Base-by-base conservation (phyloP, 1,140 invertebrate genomes). In the Lucilia cuprina region DNA sequence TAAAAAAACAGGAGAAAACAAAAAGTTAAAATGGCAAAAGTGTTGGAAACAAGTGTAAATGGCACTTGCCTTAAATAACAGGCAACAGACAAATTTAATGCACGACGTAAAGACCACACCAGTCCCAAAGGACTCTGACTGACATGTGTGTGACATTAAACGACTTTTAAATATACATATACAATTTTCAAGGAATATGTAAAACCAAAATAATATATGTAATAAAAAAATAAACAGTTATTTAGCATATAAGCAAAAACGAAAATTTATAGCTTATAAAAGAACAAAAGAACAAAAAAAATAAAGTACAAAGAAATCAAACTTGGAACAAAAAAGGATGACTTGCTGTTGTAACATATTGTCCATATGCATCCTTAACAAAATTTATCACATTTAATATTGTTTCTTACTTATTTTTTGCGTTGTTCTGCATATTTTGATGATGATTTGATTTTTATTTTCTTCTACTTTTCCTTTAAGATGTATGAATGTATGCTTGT, bases 321-420 rank as follows among this genome's bases (percentile, higher is more conserved):
- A 5, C 41, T 30, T 30, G 25, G 3, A 41, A 10, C 2, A 2
- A 41, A 41, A 41, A 41, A 41, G 41, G 41, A 41, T 41, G 10
- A 41, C 41, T 41, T 2, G 41, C 7, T 41, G 9, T 49, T 14
- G 60, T 70, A 19, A 70, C 60, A 70, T 70, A 21, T 70, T 70
- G 60, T 19, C 60, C 60, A 21, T 30, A 30, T 70, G n/a, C 19
- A 70, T 19, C 8, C 50, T 70, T 21, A 21, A 14, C 55, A 65
- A 65, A 70, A 70, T 70, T 70, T 70, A 70, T 70, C 60, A 70
- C 60, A 19, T 70, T 70, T 70, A 70, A 70, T 70, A 70, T 30
- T 30, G 25, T 30, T 30, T 70, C 60, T 21, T 70, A 7, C n/a
- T n/a, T 17, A 19, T 13, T 21, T 65, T 21, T 21, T 21, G 50